Conservation (phyloP, 2,888 invertebrate species). For the Drosophila anomalata region DNA sequence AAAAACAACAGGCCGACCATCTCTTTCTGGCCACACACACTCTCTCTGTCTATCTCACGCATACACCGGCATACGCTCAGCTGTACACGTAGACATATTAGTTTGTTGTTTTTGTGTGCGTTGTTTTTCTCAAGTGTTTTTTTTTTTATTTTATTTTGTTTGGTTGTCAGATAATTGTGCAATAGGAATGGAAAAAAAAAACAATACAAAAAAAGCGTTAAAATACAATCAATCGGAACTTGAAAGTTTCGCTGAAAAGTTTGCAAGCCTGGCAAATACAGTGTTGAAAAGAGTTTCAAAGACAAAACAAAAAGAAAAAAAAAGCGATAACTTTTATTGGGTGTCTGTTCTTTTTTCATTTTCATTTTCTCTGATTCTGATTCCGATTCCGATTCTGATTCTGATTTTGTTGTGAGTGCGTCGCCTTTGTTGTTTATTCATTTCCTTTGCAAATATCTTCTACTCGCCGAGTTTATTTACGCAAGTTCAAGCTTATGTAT, state of each 20-base stretch:
- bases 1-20: constrained; percentile 15
- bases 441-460: constrained; percentile 11
- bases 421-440: constrained; percentile 18
- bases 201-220: constrained; percentile 10
- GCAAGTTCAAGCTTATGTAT: constrained; percentile 31
- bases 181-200: constrained; percentile 42
- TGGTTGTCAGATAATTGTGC: constrained; percentile 59
- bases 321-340: constrained; percentile 11
- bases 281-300: constrained; percentile 54
- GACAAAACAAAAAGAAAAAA: constrained; percentile 14
- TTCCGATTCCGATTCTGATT: neutral
- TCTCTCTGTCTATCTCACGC: constrained; percentile 55
- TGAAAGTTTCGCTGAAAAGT: neutral
- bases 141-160: constrained; percentile 20
- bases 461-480: constrained; percentile 26
- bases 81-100: constrained; percentile 71
- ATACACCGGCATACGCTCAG: constrained; percentile 50
- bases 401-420: neutral
- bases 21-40: constrained; percentile 10
- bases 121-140: constrained; percentile 37
- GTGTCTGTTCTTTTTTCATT: constrained; percentile 28
- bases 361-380: neutral
- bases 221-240: constrained; percentile 39
- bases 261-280: constrained; percentile 17
- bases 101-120: constrained; percentile 48